phyloP scores from a whole-genome alignment of 2,797 vertebrate species.

The Astyanax mexicanus region DNA sequence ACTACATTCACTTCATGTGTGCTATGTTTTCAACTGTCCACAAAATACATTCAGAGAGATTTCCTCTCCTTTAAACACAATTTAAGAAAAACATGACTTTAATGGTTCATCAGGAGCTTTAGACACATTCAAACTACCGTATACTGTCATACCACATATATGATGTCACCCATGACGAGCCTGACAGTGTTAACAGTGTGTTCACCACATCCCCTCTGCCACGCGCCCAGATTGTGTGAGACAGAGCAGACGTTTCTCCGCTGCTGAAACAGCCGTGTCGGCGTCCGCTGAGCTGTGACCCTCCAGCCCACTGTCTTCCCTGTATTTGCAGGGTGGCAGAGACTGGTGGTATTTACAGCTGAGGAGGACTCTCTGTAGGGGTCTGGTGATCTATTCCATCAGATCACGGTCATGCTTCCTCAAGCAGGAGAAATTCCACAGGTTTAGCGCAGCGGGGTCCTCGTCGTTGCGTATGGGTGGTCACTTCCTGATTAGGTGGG shows the following conservation, averaged over 20 bases:
- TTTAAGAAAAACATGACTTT: too few relatives aligned
- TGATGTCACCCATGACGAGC: not conserved
- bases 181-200: slow-evolving; percentile 9
- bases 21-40: too few relatives aligned
- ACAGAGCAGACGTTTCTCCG: slow-evolving; percentile 50
- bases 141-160: not conserved
- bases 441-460: slow-evolving; percentile 65
- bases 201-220: not conserved
- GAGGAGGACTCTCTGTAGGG: slow-evolving; percentile 72
- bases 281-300: slow-evolving; percentile 37
- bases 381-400: slow-evolving; percentile 67
- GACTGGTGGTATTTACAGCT: slow-evolving; percentile 80
- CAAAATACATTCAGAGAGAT: too few relatives aligned
- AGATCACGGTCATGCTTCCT: slow-evolving; percentile 73
- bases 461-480: slow-evolving; percentile 60
- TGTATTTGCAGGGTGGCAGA: slow-evolving; percentile 55
- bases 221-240: slow-evolving; percentile 14
- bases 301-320: slow-evolving; percentile 53
- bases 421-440: slow-evolving; percentile 65
- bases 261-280: slow-evolving; percentile 41
- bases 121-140: not conserved
- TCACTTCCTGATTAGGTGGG: slow-evolving; percentile 65
- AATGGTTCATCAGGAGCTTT: not conserved
- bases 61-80: too few relatives aligned
- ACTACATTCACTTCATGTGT: too few relatives aligned